Percentiles rank a stretch among this genome's conserved stretches.
Conservation (phyloP, 2,797 vertebrate species). For the Falco peregrinus region DNA sequence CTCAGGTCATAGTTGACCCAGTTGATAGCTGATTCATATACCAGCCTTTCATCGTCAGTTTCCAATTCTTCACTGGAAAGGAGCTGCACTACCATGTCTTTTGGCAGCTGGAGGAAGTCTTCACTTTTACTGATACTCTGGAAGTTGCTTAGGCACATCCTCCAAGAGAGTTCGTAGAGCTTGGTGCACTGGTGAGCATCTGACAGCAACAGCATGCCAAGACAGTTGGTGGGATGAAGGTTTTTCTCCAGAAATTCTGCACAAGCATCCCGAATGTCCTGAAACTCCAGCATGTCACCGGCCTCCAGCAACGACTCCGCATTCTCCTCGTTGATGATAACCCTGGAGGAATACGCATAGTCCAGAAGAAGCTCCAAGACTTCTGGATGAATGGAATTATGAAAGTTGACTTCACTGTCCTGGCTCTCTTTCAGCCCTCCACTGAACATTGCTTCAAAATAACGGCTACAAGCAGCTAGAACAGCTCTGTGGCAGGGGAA, state of each 20-base stretch:
- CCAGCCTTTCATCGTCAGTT: slow-evolving; percentile 95
- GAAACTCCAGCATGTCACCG: slow-evolving; percentile 97
- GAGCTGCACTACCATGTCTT: slow-evolving; percentile 95
- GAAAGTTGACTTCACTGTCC: slow-evolving; percentile 95
- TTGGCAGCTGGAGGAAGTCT: slow-evolving; percentile 97
- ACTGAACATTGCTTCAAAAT: slow-evolving; percentile 99
- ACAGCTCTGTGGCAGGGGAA: slow-evolving; percentile 98
- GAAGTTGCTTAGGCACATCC: slow-evolving; percentile 98
- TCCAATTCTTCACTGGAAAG: slow-evolving; percentile 96
- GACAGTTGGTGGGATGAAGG: slow-evolving; percentile 95
- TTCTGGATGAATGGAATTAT: slow-evolving; percentile 94
- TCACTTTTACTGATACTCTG: slow-evolving; percentile 96
- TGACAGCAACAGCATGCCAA: slow-evolving; percentile 94
- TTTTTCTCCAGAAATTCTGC: slow-evolving; percentile 97
- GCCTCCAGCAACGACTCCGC: slow-evolving; percentile 96
- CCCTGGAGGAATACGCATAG: slow-evolving; percentile 96
- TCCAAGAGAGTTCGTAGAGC: slow-evolving; percentile 95
- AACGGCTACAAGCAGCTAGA: slow-evolving; percentile 95
- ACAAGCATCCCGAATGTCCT: slow-evolving; percentile 96
- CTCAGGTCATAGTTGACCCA: slow-evolving; percentile 96
- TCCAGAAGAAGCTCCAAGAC: slow-evolving; percentile 96
- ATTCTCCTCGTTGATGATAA: slow-evolving; percentile 98
- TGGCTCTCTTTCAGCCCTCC: slow-evolving; percentile 96
- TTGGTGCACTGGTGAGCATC: slow-evolving; percentile 97
- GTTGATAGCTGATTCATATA: slow-evolving; percentile 94